phyloP scores from a whole-genome alignment of 2,888 invertebrate species.

The Cerceris ruficornis region DNA sequence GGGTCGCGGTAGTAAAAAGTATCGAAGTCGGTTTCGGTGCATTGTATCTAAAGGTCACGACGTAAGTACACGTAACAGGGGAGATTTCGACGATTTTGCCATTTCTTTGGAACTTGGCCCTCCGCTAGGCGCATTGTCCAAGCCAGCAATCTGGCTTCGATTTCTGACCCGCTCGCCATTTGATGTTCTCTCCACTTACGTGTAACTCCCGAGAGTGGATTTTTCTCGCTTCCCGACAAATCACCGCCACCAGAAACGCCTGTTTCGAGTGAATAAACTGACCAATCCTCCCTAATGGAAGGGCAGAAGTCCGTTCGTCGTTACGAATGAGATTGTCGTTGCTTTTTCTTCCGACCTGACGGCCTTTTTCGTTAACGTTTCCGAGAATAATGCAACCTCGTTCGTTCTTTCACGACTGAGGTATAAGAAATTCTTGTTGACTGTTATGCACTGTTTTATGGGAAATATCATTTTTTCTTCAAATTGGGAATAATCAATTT shows the following conservation, averaged over 20 bases:
- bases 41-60: constrained; percentile 7
- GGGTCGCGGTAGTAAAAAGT: neutral
- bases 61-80: constrained; percentile 16
- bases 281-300: constrained; percentile 52
- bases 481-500: too few relatives aligned
- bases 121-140: constrained; percentile 56
- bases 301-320: constrained; percentile 14
- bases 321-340: constrained; percentile 38
- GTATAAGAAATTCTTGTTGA: too few relatives aligned
- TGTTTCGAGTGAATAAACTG: constrained; percentile 51
- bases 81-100: constrained; percentile 31
- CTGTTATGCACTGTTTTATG: too few relatives aligned
- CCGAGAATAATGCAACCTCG: neutral
- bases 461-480: too few relatives aligned
- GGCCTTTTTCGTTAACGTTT: neutral
- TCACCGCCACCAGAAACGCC: constrained; percentile 26
- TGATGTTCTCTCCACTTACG: constrained; percentile 31
- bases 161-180: constrained; percentile 49
- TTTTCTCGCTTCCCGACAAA: constrained; percentile 55
- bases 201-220: constrained; percentile 32
- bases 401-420: neutral
- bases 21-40: constrained; percentile 9
- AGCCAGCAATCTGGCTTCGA: constrained; percentile 60
- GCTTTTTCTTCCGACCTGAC: constrained; percentile 20
- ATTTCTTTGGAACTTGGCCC: constrained; percentile 32